Evolutionary conservation across 1,140 invertebrate genomes (phyloP), one percentile per base, ranked within the genome.

Genomic region (Chrysoperla carnea): DNA sequence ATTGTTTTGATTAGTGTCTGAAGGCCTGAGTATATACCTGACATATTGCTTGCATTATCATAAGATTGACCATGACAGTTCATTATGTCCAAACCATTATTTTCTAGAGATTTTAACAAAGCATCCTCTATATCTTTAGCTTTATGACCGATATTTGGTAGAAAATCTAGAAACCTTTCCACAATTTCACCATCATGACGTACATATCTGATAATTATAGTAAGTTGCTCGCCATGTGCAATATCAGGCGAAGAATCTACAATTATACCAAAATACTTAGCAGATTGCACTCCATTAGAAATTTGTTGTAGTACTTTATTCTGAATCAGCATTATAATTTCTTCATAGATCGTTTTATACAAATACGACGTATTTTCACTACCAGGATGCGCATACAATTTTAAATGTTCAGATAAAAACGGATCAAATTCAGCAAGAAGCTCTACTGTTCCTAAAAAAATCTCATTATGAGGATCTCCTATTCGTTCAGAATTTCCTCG

Each of bases 31-130:
- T 59, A 59, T 8, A 39, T 39, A 28, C 56, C 57, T 41, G 50
- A 51, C 57, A 60, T 61, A 43, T 58, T 61, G 8, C 36, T 23
- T 7, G 52, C 53, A 50, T 59, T 60, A 42, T 58, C 54, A 44
- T 61, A 61, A 4, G 51, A 50, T 45, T 60, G 55, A 7, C 53
- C 50, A 15, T 51, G 8, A 29, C 53, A 56, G 5, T 23, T 33
- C 53, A 40, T 41, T 47, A 29, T 41, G 58, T 54, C 41, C 53
- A 41, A 44, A 59, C 47, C 58, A 11, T 13, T 9, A 9, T 11
- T 27, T 4, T 40, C 27, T 27, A 40, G 27, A 40, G 38, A 14
- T 13, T 44, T 14, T 31, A 40, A 42, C 14, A 52, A 29, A 38
- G 31, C 46, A 28, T 29, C 40, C 37, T 44, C 41, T 28, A 52